phyloP scores from a whole-genome alignment of 2,797 vertebrate genomes.

The Psittacula derbiana region DNA sequence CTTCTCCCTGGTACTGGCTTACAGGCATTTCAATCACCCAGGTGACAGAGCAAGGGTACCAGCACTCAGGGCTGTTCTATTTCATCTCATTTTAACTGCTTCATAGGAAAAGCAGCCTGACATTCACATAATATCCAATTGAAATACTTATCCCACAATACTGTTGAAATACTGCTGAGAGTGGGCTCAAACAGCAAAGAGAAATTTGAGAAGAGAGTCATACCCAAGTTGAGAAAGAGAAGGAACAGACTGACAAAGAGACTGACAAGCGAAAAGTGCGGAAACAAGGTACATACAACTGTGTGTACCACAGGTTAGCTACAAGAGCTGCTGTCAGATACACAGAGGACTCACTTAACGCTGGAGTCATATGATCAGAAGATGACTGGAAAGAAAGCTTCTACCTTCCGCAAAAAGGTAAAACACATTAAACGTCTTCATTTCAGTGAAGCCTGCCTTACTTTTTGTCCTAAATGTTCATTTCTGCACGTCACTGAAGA shows the following conservation, averaged over 20 bases:
- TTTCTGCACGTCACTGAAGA: not conserved
- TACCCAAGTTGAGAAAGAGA: not conserved
- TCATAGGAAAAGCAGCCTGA: not conserved
- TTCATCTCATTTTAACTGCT: not conserved
- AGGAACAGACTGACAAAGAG: not conserved
- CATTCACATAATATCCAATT: not conserved
- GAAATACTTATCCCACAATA: not conserved
- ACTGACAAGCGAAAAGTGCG: not conserved
- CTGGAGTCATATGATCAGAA: not conserved
- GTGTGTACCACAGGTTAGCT: no score
- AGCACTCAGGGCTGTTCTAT: not conserved
- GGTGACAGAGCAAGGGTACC: not conserved
- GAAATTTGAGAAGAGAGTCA: not conserved
- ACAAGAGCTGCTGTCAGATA: not conserved
- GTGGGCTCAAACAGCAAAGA: not conserved
- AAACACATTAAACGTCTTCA: not conserved
- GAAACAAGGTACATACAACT: not conserved
- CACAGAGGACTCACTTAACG: not conserved
- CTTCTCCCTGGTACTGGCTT: not conserved
- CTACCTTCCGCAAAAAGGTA: not conserved
- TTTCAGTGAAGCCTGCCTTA: not conserved
- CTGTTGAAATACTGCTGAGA: not conserved
- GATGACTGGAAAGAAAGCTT: not conserved
- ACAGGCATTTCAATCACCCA: not conserved
- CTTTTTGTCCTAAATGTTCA: not conserved